Evolutionary conservation across 2,113 vertebrate species (phyloP).

Genomic region (Dromas ardeola): DNA sequence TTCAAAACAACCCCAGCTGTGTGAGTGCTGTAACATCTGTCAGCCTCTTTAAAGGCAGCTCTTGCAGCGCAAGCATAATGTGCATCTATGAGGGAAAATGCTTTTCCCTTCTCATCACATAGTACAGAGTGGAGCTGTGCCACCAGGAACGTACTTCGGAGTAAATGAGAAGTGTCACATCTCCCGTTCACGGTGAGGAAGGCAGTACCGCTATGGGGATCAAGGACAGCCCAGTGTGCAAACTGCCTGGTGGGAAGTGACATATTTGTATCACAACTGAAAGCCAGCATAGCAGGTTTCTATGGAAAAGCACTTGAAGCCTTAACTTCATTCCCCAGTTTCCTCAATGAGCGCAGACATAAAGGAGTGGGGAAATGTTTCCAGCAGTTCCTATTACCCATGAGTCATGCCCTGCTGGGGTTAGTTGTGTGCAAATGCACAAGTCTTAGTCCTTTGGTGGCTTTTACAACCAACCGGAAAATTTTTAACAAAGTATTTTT

Average conservation of each 20-base stretch:
- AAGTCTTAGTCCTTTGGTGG: neutral
- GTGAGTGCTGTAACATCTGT: neutral
- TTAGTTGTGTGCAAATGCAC: neutral
- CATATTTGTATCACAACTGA: neutral
- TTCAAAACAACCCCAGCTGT: neutral
- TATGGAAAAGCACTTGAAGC: neutral
- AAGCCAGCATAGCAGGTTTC: neutral
- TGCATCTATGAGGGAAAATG: neutral
- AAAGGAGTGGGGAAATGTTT: neutral
- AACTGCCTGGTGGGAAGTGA: neutral
- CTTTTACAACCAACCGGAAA: neutral
- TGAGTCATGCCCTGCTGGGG: neutral
- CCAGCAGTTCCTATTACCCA: neutral
- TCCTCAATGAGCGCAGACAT: neutral
- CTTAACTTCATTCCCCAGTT: neutral
- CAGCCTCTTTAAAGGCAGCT: neutral
- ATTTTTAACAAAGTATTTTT: neutral
- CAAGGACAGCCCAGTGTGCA: neutral
- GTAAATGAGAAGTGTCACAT: neutral
- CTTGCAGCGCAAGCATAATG: fast-evolving
- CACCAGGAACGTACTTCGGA: fast-evolving
- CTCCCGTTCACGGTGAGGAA: fast-evolving
- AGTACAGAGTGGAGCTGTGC: neutral
- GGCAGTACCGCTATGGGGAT: neutral
- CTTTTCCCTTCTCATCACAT: neutral